Conservation (phyloP, 2,888 invertebrate genomes). For the Petrolisthes cinctipes region DNA sequence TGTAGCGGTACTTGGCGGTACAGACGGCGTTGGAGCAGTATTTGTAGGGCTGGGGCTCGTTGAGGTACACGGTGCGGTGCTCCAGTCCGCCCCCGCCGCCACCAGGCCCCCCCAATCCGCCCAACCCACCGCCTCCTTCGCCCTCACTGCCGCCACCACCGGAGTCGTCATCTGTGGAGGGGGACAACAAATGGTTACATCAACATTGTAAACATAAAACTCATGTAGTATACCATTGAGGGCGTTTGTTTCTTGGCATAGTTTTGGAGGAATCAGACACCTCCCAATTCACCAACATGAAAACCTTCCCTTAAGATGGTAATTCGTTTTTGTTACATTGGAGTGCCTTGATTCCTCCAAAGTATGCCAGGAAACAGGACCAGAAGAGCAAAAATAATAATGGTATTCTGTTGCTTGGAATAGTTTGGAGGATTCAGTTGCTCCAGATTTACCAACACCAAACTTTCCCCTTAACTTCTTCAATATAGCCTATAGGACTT, state of each 20-base stretch:
- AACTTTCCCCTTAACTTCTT: too few species aligned
- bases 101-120: slow-evolving; percentile 24
- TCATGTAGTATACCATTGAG: neutral
- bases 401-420: too few species aligned
- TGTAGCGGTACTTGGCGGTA: slow-evolving; percentile 91
- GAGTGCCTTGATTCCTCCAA: too few species aligned
- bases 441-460: too few species aligned
- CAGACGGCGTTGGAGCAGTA: slow-evolving; percentile 82
- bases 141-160: slow-evolving; percentile 59
- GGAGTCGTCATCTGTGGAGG: slow-evolving; percentile 60
- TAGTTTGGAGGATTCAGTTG: too few species aligned
- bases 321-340: too few species aligned
- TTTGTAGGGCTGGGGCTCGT: slow-evolving; percentile 64
- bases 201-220: neutral
- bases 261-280: too few species aligned
- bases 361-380: too few species aligned
- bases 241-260: too few species aligned
- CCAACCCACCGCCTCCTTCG: slow-evolving; percentile 46
- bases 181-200: neutral
- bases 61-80: slow-evolving; percentile 62
- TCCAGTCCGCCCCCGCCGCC: slow-evolving; percentile 43
- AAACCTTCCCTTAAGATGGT: neutral
- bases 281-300: too few species aligned
- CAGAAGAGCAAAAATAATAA: too few species aligned
- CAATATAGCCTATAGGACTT: too few species aligned